Percentiles rank a stretch among this genome's conserved stretches.
Conservation (phyloP, 92 coral and sea anemone species). For the Umimayanthus kanabou region DNA sequence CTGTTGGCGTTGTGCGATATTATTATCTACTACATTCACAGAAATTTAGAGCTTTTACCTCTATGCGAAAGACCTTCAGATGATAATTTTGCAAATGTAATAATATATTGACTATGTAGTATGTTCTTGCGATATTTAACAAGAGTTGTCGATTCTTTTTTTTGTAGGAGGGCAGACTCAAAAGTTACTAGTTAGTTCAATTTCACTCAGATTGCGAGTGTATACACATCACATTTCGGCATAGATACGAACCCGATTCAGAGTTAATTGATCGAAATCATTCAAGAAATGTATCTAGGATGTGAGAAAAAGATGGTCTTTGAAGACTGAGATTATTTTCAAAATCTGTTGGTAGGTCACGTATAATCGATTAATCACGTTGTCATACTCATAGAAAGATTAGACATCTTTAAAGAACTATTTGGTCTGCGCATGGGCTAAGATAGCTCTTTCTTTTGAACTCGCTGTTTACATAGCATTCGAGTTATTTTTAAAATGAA, state of each 20-base stretch:
- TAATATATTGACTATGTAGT: neutral
- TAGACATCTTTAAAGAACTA: too few species aligned
- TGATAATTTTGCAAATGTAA: neutral
- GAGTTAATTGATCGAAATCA: neutral
- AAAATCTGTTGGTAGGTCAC: neutral
- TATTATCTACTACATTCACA: neutral
- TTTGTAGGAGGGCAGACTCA: neutral
- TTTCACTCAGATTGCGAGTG: too few species aligned
- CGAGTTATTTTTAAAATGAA: neutral
- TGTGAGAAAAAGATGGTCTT: neutral
- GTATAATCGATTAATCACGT: neutral
- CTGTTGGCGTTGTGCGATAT: neutral
- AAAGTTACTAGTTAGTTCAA: neutral
- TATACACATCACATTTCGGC: neutral
- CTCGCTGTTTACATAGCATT: neutral
- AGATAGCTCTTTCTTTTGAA: neutral
- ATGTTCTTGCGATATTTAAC: neutral
- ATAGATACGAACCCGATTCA: neutral
- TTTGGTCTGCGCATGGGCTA: neutral
- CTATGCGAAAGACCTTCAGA: neutral
- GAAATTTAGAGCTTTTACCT: neutral
- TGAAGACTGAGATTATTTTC: neutral
- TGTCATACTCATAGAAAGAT: too few species aligned
- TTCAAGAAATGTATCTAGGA: neutral
- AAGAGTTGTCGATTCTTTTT: neutral